phyloP scores from a whole-genome alignment of 1,140 invertebrate species.

The Drosophila pallidifrons region DNA sequence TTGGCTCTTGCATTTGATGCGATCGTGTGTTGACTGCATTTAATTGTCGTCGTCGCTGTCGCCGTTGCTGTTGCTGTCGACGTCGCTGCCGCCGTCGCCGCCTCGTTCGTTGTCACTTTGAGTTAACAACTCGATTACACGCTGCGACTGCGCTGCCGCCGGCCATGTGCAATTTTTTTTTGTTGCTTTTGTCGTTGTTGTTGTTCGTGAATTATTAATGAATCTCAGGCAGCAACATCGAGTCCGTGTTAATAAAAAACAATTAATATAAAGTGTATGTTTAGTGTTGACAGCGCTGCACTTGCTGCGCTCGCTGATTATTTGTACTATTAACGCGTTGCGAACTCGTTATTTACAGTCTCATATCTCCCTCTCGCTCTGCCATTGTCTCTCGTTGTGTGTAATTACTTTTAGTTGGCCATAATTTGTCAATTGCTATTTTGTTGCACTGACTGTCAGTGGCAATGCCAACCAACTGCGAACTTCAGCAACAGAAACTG shows the following conservation, averaged over 20 bases:
- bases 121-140: conserved; percentile 82
- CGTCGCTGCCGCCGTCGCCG: conserved; percentile 20
- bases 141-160: conserved; percentile 70
- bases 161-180: conserved; percentile 73
- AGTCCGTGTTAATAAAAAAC: conserved; percentile 79
- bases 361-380: conserved; percentile 7
- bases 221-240: conserved; percentile 61
- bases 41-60: conserved; percentile 73
- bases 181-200: conserved; percentile 6
- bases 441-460: conserved; percentile 57
- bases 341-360: conserved; percentile 72
- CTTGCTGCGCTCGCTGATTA: conserved; percentile 73
- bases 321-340: conserved; percentile 80
- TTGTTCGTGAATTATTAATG: conserved; percentile 76
- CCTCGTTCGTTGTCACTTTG: conserved; percentile 78
- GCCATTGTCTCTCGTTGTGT: conserved; percentile 49
- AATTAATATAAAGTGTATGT: conserved; percentile 83
- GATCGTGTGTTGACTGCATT: conserved; percentile 80
- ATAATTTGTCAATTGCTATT: conserved; percentile 84
- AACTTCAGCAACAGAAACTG: conserved; percentile 15
- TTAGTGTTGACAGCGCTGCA: conserved; percentile 76
- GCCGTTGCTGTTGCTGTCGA: not conserved
- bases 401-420: conserved; percentile 83
- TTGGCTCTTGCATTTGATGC: conserved; percentile 36
- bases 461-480: conserved; percentile 49